Conservation (phyloP, 2,888 invertebrate genomes). For the Papilio gigon region DNA sequence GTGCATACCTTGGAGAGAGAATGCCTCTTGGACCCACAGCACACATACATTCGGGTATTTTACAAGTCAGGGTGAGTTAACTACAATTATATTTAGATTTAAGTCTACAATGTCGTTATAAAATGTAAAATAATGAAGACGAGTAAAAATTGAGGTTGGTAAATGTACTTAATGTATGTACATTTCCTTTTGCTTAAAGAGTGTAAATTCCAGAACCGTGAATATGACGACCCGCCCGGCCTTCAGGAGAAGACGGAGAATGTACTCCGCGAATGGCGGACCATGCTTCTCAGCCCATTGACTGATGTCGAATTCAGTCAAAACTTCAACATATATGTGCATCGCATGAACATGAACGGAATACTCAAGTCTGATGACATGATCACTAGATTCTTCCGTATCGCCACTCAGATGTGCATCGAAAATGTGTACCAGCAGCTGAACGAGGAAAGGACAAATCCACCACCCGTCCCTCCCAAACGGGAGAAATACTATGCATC, state of each 20-base stretch:
- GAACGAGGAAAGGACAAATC: constrained; percentile 86
- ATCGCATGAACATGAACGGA: constrained; percentile 95
- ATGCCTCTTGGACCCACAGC: constrained; percentile 90
- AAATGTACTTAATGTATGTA: too few relatives aligned
- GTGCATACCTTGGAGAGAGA: constrained; percentile 88
- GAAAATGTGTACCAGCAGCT: constrained; percentile 95
- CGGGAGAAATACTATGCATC: constrained; percentile 97
- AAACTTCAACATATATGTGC: constrained; percentile 96
- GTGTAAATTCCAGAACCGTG: constrained; percentile 74
- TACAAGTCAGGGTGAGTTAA: constrained; percentile 88
- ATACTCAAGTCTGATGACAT: constrained; percentile 98
- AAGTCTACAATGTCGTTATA: neutral
- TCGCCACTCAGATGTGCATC: constrained; percentile 98
- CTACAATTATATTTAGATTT: neutral
- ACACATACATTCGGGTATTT: constrained; percentile 96
- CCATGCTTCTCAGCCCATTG: constrained; percentile 91
- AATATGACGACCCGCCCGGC: constrained; percentile 96
- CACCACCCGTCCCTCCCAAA: constrained; percentile 83
- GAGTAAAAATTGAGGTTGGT: too few relatives aligned
- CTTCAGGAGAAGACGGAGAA: constrained; percentile 97
- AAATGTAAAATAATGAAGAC: too few relatives aligned
- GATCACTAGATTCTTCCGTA: constrained; percentile 97
- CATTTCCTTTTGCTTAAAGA: neutral
- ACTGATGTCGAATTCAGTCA: constrained; percentile 93
- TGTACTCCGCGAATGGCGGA: constrained; percentile 97